Evolutionary conservation across 1,140 invertebrate species (phyloP).

Genomic region (Lamellibrachia luymesi): DNA sequence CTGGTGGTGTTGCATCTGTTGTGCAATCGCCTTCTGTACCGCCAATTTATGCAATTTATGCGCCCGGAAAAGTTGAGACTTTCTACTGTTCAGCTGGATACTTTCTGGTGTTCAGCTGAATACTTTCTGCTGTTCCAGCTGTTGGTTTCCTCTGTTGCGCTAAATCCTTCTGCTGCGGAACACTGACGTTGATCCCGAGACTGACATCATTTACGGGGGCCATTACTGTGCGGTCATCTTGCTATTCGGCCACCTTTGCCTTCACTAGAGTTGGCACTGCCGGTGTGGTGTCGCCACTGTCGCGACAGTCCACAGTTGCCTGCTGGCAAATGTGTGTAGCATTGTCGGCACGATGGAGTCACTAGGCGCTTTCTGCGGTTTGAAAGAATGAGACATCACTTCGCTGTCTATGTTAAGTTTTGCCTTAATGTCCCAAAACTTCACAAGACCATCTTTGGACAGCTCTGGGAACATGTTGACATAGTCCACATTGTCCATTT

Average conservation of each 20-base stretch:
- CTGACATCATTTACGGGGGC: constrained; percentile 39
- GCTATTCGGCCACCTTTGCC: constrained; percentile 53
- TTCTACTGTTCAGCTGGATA: constrained; percentile 13
- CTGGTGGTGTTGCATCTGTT: constrained; percentile 61
- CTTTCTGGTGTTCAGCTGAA: neutral
- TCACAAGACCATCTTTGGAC: no score
- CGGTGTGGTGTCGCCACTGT: constrained; percentile 44
- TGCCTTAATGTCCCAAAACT: no score
- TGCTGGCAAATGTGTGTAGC: constrained; percentile 57
- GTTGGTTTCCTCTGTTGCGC: constrained; percentile 61
- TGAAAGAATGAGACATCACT: no score
- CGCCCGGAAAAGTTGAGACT: neutral
- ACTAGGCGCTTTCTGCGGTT: constrained; percentile 36
- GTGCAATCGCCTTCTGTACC: constrained; percentile 20
- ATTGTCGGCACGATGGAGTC: neutral
- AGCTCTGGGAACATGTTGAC: no score
- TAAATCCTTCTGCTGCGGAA: constrained; percentile 34
- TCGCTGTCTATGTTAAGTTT: no score
- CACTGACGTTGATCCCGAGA: constrained; percentile 37
- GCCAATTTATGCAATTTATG: no score
- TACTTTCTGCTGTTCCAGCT: constrained; percentile 63
- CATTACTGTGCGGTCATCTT: constrained; percentile 34
- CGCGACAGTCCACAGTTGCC: constrained; percentile 52
- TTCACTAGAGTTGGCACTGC: constrained; percentile 66
- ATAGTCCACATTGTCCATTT: no score